Conservation (phyloP, 2,113 vertebrate species). For the Dolichallabes microphthalmus region DNA sequence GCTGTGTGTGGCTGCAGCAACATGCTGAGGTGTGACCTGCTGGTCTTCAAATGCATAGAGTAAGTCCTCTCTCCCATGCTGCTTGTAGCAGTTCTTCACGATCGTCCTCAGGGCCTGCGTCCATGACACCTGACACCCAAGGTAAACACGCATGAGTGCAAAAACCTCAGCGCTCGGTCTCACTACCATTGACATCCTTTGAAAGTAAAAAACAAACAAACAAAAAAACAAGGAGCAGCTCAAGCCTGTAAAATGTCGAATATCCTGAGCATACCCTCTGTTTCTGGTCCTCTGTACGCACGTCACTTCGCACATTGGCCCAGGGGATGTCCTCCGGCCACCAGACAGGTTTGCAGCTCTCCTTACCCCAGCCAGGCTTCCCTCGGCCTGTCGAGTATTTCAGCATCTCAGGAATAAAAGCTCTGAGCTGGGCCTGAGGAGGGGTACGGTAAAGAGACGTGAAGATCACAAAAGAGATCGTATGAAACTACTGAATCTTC, state of each 20-base stretch:
- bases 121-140: slow-evolving; percentile 86
- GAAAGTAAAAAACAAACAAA: no score
- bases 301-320: slow-evolving; percentile 97
- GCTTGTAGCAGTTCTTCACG: slow-evolving; percentile 99
- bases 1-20: slow-evolving; percentile 80
- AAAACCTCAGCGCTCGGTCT: background rate
- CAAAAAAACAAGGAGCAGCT: no score
- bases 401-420: slow-evolving; percentile 99
- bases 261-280: slow-evolving; percentile 76
- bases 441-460: background rate
- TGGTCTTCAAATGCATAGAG: slow-evolving; percentile 97
- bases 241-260: no score
- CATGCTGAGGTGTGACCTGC: slow-evolving; percentile 79
- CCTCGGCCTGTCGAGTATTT: slow-evolving; percentile 97
- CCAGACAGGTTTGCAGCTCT: slow-evolving; percentile 97
- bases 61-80: slow-evolving; percentile 94
- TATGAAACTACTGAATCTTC: background rate
- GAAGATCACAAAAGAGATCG: background rate
- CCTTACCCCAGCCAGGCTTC: slow-evolving; percentile 98
- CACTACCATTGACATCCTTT: background rate
- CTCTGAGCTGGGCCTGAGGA: slow-evolving; percentile 90
- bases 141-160: background rate
- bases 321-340: slow-evolving; percentile 98
- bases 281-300: slow-evolving; percentile 96
- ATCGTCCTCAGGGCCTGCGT: slow-evolving; percentile 94